These are phyloP conservation scores for Pipistrellus kuhlii DNA, from an alignment of 2,797 vertebrate species.

Conservation along the genomic window DNA sequence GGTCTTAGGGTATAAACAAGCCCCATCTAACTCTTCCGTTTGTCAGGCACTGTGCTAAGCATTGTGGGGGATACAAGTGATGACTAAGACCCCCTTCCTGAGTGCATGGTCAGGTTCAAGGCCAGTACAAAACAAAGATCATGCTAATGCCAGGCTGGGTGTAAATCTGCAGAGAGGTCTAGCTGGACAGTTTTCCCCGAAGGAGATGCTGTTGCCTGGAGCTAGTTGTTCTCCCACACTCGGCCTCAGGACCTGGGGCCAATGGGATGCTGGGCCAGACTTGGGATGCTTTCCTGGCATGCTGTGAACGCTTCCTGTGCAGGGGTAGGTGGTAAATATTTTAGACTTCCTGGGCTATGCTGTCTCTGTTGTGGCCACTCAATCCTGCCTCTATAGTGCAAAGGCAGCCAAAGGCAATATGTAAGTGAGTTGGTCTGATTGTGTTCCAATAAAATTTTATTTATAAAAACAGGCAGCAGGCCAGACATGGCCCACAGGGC, in stretches of 20 bases:
- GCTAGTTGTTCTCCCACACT: background rate
- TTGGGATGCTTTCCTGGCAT: background rate
- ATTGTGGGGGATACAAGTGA: background rate
- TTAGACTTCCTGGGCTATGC: background rate
- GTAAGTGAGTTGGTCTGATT: background rate
- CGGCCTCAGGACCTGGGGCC: background rate
- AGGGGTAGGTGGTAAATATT: background rate
- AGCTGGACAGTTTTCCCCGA: background rate
- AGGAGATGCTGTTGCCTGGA: background rate
- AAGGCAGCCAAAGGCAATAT: background rate
- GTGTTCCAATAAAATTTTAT: slow-evolving; percentile 52
- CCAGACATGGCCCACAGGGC: background rate
- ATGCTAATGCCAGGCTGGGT: background rate
- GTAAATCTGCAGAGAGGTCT: slow-evolving; percentile 1
- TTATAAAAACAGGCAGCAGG: background rate
- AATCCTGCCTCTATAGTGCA: background rate
- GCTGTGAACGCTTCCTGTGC: background rate
- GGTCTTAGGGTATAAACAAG: slow-evolving; percentile 49
- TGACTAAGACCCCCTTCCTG: background rate
- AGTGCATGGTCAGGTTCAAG: background rate
- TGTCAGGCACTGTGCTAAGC: slow-evolving; percentile 12
- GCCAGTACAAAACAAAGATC: background rate
- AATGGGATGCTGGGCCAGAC: background rate
- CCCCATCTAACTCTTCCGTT: slow-evolving; percentile 3
- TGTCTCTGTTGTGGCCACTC: background rate